Base-by-base conservation (phyloP, 2,113 vertebrate genomes). In the Canis aureus region DNA sequence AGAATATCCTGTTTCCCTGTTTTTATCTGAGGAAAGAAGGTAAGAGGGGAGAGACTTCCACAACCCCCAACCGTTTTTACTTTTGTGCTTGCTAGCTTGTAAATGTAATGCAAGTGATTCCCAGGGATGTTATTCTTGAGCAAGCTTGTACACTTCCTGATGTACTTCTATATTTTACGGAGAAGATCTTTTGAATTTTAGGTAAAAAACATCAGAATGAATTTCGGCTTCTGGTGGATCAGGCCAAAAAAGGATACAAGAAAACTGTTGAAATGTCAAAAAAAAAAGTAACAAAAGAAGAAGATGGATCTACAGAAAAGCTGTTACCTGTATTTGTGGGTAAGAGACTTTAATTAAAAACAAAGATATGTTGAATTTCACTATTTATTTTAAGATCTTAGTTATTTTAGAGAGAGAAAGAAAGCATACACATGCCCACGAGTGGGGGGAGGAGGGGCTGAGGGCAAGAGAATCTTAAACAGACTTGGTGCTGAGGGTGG, bases 201-300 rank as follows among this genome's bases (percentile, higher is more conserved):
- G 99, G 99, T 62, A 99, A 99, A 96, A 99, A 99, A 91, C 99
- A 99, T 98, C 99, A 98, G 91, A 98, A 74, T 27, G 99, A 99
- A 94, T 99, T 99, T 96, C 98, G 99, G 8, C 98, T 98, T 71
- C 98, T 99, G 97, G 99, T 99, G 96, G 98, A 99, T 89, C 99
- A 99, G 90, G 99, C 99, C 73, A 99, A 98, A 86, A 99, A 98
- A 80, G 98, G 98, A 81, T 98, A 99, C 96, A 99, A 99, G 97
- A 99, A 98, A 53, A 96, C 12, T 22, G 66, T 59, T 7, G 93
- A 96, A 82, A 93, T 59, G 49, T 88, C 96, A 78, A 93, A 97
- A 96, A 67, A 59, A 87, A 92, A 82, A 82, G 51, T n/a, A 59
- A 76, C 29, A 15, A 59, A 76, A 51, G 83, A 62, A n/a, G 57